phyloP scores from a whole-genome alignment of 2,797 vertebrate genomes.

The Artibeus lituratus region DNA sequence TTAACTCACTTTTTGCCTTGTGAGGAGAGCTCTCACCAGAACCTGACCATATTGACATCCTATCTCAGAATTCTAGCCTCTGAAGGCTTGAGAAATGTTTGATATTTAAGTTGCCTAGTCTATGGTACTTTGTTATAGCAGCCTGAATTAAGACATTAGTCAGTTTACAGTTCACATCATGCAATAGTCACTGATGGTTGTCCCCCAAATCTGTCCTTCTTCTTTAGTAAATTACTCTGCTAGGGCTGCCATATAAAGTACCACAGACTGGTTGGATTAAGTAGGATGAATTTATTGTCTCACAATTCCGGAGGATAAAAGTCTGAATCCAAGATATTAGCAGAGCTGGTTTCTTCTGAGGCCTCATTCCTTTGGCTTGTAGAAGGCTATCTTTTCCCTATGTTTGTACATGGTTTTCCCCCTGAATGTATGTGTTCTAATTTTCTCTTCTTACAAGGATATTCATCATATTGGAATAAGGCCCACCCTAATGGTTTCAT shows the following conservation, averaged over 20 bases:
- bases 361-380: neutral
- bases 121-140: neutral
- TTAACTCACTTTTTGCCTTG: neutral
- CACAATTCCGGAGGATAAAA: neutral
- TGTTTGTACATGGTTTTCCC: neutral
- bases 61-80: neutral
- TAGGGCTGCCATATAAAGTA: neutral
- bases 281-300: neutral
- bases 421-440: neutral
- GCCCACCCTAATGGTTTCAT: neutral
- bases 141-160: neutral
- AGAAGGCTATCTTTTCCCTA: neutral
- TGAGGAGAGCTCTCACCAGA: neutral
- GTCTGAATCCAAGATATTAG: neutral
- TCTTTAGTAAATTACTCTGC: neutral
- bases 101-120: neutral
- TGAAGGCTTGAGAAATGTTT: neutral
- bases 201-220: neutral
- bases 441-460: neutral
- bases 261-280: neutral
- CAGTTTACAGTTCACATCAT: neutral
- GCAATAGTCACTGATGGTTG: neutral
- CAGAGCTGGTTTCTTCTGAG: neutral
- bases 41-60: neutral
- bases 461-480: neutral